Conservation (phyloP, 2,113 vertebrate genomes). For the Glaucomys volans region DNA sequence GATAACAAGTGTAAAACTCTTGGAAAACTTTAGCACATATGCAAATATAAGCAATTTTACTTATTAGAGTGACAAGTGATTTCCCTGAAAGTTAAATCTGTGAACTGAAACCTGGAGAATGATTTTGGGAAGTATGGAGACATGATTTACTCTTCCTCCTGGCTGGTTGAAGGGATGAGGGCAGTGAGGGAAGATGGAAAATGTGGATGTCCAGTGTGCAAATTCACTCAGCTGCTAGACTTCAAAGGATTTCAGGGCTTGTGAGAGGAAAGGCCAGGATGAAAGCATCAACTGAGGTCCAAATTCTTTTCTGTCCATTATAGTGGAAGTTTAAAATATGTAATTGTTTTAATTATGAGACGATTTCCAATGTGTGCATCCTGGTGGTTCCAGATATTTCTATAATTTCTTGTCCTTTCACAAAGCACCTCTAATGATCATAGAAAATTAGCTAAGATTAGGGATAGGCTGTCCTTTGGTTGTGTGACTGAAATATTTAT, state of each 20-base stretch:
- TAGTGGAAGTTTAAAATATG: background rate
- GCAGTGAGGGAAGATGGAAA: background rate
- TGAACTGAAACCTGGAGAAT: background rate
- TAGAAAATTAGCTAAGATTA: constrained; percentile 31
- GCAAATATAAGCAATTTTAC: constrained; percentile 39
- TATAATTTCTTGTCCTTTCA: background rate
- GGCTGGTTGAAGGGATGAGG: background rate
- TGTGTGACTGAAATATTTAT: background rate
- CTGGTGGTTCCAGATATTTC: background rate
- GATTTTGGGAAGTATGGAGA: background rate
- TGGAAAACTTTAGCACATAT: background rate
- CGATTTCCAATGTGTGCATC: background rate
- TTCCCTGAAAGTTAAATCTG: background rate
- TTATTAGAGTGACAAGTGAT: constrained; percentile 47
- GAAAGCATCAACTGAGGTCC: background rate
- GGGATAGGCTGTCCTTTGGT: background rate
- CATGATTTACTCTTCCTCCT: background rate
- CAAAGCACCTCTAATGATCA: background rate
- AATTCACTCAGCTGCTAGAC: background rate
- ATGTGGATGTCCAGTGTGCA: background rate
- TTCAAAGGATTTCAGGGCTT: background rate
- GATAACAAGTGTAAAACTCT: constrained; percentile 46
- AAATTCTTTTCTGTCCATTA: background rate
- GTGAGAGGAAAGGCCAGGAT: background rate
- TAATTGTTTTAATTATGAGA: constrained; percentile 13